Base-by-base conservation (phyloP, 2,888 invertebrate species). In the Drosophila pegasa region DNA sequence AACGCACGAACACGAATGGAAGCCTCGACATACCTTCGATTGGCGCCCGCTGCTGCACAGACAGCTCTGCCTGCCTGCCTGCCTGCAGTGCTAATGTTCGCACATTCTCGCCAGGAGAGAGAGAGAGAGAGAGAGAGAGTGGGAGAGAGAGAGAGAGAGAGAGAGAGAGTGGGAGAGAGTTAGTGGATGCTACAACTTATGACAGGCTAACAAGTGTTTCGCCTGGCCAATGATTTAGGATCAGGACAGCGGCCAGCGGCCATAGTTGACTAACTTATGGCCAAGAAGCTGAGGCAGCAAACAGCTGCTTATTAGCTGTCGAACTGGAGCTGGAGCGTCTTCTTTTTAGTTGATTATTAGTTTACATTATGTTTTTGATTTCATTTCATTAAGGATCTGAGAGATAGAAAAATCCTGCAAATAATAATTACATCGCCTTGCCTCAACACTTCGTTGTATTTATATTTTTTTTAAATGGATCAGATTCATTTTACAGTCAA, bases 31-130 rank as follows among this genome's bases (percentile, higher is more conserved):
- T 82, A 81, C 66, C 68, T 87, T 69, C 50, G 25, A 31, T 25
- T 52, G 38, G 56, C 37, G 37, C 37, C 55, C 56, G 27, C 62
- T 35, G 71, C 43, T 45, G 47, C 62, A 86, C 62, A 76, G 80
- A 76, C 74, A 79, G 75, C 58, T 63, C 78, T 65, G 81, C 78
- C 68, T 66, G 25, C 5, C 40, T 8, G 55, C 16, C 35, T 50
- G 71, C 55, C 67, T 75, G 67, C 80, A 79, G 76, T 77, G 73
- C 80, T 80, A 79, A 79, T 89, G 82, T 81, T 89, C 89, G 77
- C 85, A 87, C 88, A 81, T 85, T 77, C 70, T 37, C 55, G 10
- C n/a, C 31, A 20, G 4, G n/a, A 7, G 6, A 0, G 6, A 2
- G 14, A 7, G 18, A 7, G 22, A 22, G 18, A 0, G 54, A 22